These are phyloP conservation scores for Antrozous pallidus DNA, from an alignment of 2,797 vertebrate genomes.

Conservation along the genomic window DNA sequence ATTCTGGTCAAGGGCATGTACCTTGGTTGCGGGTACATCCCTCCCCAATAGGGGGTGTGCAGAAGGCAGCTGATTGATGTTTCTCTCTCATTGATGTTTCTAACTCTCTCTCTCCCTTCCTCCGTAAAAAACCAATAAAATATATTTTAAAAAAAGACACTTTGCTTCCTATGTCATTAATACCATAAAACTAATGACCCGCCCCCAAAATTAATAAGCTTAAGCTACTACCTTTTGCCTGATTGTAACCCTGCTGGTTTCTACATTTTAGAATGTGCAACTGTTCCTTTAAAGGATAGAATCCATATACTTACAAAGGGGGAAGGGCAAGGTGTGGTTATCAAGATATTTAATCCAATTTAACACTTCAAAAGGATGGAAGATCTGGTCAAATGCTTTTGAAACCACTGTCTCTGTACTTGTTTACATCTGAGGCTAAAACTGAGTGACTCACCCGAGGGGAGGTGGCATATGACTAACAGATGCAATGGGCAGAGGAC, in stretches of 20 bases:
- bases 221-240: background rate
- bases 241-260: background rate
- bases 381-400: conserved; percentile 13
- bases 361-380: conserved; percentile 33
- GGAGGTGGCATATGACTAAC: background rate
- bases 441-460: conserved; percentile 31
- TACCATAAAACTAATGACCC: conserved; percentile 23
- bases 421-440: conserved; percentile 56
- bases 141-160: too few species aligned
- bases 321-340: background rate
- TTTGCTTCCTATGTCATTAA: background rate
- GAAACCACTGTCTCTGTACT: background rate
- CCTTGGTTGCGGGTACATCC: too few species aligned
- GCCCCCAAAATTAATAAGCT: background rate
- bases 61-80: too few species aligned
- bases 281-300: conserved; percentile 3
- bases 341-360: conserved; percentile 42
- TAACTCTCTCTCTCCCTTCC: too few species aligned
- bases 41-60: too few species aligned
- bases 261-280: conserved; percentile 16
- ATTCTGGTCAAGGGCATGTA: too few species aligned
- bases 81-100: too few species aligned
- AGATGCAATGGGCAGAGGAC: background rate
- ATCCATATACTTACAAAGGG: background rate
- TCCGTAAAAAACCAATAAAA: too few species aligned